Evolutionary conservation across 2,113 vertebrate genomes (phyloP).

Genomic region (Limanda limanda): DNA sequence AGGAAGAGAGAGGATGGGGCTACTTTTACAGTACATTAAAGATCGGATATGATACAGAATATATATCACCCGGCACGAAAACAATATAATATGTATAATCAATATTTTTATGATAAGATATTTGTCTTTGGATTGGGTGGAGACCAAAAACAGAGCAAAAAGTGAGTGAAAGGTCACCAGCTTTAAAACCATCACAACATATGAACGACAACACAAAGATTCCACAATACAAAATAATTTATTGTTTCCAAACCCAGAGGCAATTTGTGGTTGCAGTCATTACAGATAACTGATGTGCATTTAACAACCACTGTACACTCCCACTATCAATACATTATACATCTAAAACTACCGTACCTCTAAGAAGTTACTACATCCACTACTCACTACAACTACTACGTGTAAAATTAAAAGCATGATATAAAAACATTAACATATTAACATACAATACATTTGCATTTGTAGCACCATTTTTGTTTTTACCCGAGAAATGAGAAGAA

Average conservation of each 20-base stretch:
- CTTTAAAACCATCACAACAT: neutral
- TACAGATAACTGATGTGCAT: conserved; percentile 57
- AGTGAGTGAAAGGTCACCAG: neutral
- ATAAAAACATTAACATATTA: conserved; percentile 58
- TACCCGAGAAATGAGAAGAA: conserved; percentile 20
- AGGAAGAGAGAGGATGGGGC: neutral
- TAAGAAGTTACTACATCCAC: conserved; percentile 36
- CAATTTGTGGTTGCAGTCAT: conserved; percentile 67
- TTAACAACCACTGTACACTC: conserved; percentile 61
- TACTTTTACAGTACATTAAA: too few species aligned
- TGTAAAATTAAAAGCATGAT: conserved; percentile 35
- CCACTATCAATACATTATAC: conserved; percentile 44
- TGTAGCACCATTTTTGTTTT: conserved; percentile 65
- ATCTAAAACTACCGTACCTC: conserved; percentile 39
- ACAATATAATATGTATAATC: neutral
- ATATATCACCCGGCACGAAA: too few species aligned
- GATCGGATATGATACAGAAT: neutral
- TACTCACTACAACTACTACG: conserved; percentile 30
- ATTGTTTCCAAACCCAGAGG: conserved; percentile 70
- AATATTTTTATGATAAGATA: neutral
- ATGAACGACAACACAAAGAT: conserved; percentile 16
- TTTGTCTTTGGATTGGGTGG: neutral
- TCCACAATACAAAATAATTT: conserved; percentile 76
- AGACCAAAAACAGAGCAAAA: neutral
- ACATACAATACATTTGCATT: conserved; percentile 62